Evolutionary conservation across 2,113 vertebrate genomes (phyloP).

Genomic region (Amazona vittata): DNA sequence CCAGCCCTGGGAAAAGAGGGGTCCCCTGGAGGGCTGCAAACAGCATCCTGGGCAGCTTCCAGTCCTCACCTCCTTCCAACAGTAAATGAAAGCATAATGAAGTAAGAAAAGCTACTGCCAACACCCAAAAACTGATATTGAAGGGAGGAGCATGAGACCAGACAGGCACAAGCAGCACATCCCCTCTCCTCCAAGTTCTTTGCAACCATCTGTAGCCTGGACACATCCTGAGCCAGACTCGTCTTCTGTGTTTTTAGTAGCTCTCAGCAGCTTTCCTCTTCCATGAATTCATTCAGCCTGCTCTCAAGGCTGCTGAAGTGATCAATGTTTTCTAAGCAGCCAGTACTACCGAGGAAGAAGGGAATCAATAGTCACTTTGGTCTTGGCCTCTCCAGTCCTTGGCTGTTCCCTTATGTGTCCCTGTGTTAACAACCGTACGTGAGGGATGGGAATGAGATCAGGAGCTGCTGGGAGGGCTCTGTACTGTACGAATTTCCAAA

Average conservation of each 20-base stretch:
- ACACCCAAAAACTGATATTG: neutral
- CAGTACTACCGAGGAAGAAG: neutral
- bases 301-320: neutral
- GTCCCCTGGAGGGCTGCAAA: neutral
- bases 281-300: neutral
- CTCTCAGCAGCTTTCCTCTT: neutral
- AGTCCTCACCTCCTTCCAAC: neutral
- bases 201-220: neutral
- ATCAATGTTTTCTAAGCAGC: neutral
- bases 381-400: neutral
- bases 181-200: neutral
- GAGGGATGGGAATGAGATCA: neutral
- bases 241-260: neutral
- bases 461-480: neutral
- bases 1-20: neutral
- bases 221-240: neutral
- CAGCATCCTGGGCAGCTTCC: neutral
- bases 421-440: neutral
- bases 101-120: neutral
- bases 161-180: neutral
- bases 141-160: neutral
- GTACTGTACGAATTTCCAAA: neutral
- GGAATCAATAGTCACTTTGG: slow-evolving; percentile 3
- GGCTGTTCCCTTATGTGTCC: neutral
- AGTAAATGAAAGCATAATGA: slow-evolving; percentile 3